Evolutionary conservation across 2,113 vertebrate genomes (phyloP).

Genomic region (Chunga burmeisteri): DNA sequence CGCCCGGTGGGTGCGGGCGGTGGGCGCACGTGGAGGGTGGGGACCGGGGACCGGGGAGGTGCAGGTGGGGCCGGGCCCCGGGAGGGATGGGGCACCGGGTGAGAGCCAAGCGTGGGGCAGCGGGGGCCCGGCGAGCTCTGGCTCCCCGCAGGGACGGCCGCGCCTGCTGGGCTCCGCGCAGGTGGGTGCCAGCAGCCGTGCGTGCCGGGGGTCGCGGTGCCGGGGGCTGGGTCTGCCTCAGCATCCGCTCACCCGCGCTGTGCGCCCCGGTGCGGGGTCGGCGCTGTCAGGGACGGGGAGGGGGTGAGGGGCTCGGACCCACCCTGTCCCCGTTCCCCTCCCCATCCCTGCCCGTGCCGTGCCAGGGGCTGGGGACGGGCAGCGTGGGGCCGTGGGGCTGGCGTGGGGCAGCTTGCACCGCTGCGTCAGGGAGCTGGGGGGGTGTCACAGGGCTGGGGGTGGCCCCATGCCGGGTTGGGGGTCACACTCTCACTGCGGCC

Average conservation of each 20-base stretch:
- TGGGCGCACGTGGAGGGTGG: background rate
- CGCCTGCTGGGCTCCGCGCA: background rate
- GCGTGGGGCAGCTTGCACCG: background rate
- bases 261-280: background rate
- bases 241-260: background rate
- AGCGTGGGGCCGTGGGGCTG: background rate
- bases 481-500: background rate
- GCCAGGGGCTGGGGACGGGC: background rate
- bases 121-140: background rate
- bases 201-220: background rate
- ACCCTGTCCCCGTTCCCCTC: background rate
- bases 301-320: background rate
- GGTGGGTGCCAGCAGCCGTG: too few species aligned
- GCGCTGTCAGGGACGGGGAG: background rate
- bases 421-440: background rate
- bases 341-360: rapidly evolving
- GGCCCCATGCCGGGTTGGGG: background rate
- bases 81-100: too few species aligned
- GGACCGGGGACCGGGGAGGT: background rate
- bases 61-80: too few species aligned
- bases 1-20: background rate
- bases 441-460: background rate
- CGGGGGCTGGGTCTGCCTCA: background rate
- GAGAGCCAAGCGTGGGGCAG: too few species aligned
- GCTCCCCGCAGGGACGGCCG: background rate